Evolutionary conservation across 2,113 vertebrate genomes (phyloP).

Genomic region (Xiphias gladius): DNA sequence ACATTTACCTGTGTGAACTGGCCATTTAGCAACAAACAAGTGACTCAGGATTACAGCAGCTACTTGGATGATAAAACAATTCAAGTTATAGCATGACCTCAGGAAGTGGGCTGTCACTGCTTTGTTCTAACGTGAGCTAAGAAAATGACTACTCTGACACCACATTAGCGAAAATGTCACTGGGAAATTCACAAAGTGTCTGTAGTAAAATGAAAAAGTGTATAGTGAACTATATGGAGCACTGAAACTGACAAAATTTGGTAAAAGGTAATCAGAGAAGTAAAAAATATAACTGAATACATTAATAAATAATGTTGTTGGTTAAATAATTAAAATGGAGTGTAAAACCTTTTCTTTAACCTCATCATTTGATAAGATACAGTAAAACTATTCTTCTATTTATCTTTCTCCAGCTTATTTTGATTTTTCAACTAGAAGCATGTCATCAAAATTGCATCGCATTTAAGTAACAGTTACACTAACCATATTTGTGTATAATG

Average conservation of each 20-base stretch:
- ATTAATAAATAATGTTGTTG: no score
- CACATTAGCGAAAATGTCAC: not conserved
- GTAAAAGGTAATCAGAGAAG: not conserved
- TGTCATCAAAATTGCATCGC: not conserved
- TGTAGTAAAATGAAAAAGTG: not conserved
- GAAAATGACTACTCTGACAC: not conserved
- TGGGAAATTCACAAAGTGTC: not conserved
- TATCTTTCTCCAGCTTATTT: no score
- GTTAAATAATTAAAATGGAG: no score
- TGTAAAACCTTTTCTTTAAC: no score
- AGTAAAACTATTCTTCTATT: no score
- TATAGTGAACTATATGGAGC: no score
- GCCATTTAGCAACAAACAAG: not conserved
- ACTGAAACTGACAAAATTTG: no score
- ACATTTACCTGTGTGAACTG: not conserved
- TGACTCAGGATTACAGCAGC: slow-evolving; percentile 31
- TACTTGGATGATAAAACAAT: not conserved
- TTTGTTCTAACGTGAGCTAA: not conserved
- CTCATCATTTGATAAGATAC: no score
- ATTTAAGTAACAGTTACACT: not conserved
- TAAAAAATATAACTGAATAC: no score
- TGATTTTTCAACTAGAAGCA: no score
- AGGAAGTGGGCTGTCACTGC: not conserved
- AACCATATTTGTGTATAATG: not conserved
- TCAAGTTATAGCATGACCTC: not conserved